Evolutionary conservation across 2,888 invertebrate species (phyloP).

Genomic region (Hoplodrina blanda): DNA sequence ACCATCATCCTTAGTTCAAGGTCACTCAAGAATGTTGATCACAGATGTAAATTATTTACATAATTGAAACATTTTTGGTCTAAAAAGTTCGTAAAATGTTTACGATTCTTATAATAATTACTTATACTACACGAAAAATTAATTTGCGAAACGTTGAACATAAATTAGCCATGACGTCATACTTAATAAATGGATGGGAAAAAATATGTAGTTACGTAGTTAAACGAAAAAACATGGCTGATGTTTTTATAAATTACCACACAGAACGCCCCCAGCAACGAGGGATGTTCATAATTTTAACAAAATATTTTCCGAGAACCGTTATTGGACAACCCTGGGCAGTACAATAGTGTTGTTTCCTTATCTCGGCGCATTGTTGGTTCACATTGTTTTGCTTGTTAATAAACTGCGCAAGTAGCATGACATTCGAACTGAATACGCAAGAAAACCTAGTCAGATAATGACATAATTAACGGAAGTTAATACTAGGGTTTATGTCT

Average conservation of each 20-base stretch:
- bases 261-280: constrained; percentile 34
- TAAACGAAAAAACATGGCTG: constrained; percentile 41
- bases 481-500: constrained; percentile 17
- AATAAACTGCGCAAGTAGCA: constrained; percentile 48
- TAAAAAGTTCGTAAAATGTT: constrained; percentile 43
- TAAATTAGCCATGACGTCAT: constrained; percentile 52
- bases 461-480: constrained; percentile 41
- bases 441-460: constrained; percentile 36
- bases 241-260: constrained; percentile 57
- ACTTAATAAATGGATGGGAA: constrained; percentile 24
- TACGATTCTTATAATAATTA: constrained; percentile 52
- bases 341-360: constrained; percentile 67
- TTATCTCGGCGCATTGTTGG: constrained; percentile 66
- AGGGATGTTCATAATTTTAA: constrained; percentile 55
- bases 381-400: constrained; percentile 66
- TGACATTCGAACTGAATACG: constrained; percentile 39
- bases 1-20: constrained; percentile 34
- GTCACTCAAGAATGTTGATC: constrained; percentile 10
- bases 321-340: constrained; percentile 59
- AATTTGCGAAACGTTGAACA: constrained; percentile 50
- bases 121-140: constrained; percentile 31
- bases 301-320: constrained; percentile 51
- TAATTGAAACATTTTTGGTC: constrained; percentile 30
- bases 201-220: constrained; percentile 31
- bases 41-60: constrained; percentile 26